Conservation (phyloP, 2,797 vertebrate species). For the Dallia pectoralis region DNA sequence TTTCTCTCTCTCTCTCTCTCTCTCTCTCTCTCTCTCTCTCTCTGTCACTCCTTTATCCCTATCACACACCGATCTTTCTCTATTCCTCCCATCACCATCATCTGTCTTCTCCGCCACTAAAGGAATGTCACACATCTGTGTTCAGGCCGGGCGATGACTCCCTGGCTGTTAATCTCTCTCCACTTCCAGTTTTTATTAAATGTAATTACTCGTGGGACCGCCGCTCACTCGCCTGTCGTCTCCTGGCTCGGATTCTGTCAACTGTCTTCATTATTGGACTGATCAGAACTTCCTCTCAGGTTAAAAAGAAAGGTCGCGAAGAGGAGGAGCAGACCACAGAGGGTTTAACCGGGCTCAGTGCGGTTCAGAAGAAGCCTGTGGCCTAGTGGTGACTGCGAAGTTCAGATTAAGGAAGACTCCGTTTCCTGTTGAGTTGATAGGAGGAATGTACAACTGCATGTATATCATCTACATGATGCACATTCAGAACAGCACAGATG, state of each 20-base stretch:
- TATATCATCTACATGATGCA: not conserved
- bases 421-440: not conserved
- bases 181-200: not conserved
- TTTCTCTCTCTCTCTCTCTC: not conserved
- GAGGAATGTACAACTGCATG: not conserved
- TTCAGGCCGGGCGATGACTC: not conserved
- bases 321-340: not conserved
- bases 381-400: not conserved
- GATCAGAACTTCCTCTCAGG: not conserved
- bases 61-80: no score
- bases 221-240: not conserved
- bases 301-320: not conserved
- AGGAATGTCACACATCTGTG: not conserved
- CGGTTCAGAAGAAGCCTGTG: not conserved
- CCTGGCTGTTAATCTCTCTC: not conserved
- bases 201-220: not conserved
- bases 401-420: not conserved
- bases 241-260: not conserved
- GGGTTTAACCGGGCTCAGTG: not conserved
- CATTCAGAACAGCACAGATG: constrained; percentile 13
- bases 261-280: not conserved
- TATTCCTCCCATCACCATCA: no score
- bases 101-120: not conserved
- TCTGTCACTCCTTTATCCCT: not conserved
- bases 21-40: not conserved